phyloP scores from a whole-genome alignment of 2,797 vertebrate genomes.

The Sebastes diaconus region DNA sequence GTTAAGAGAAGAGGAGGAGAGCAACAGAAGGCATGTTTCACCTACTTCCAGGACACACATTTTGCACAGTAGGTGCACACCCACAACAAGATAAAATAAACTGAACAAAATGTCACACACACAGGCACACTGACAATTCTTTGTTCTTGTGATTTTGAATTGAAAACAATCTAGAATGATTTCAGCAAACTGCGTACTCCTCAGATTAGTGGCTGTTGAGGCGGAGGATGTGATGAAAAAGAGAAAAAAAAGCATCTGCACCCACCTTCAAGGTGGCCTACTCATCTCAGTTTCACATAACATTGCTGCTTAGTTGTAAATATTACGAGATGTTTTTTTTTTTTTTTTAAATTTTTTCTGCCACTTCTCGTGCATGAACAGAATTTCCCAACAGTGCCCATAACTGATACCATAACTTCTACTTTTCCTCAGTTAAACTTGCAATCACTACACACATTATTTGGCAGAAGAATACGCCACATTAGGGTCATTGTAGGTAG shows the following conservation, averaged over 20 bases:
- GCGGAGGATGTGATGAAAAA: not conserved
- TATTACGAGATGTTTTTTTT: not conserved
- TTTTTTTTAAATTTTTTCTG: not conserved
- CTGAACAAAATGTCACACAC: slow-evolving; percentile 50
- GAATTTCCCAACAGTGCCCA: not conserved
- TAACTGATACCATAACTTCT: not conserved
- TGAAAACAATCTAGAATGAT: slow-evolving; percentile 19
- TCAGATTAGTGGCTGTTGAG: not conserved
- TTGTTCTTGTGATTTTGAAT: slow-evolving; percentile 30
- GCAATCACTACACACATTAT: not conserved
- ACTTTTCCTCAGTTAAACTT: not conserved
- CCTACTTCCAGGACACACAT: slow-evolving; percentile 66
- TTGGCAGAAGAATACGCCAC: not conserved
- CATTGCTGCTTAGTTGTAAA: not conserved
- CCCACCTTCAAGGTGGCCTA: not conserved
- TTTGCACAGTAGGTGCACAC: slow-evolving; percentile 69
- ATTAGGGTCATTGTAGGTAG: too few relatives aligned
- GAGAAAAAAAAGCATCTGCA: not conserved
- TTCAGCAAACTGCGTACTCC: not conserved
- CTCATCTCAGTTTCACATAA: not conserved
- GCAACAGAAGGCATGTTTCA: slow-evolving; percentile 73
- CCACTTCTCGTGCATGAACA: not conserved
- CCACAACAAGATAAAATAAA: slow-evolving; percentile 69
- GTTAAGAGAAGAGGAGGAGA: slow-evolving; percentile 62
- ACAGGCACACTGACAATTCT: slow-evolving; percentile 5